Evolutionary conservation across 2,888 invertebrate species (phyloP), one percentile per base, ranked within the genome.

Genomic region (Protodeltote pygarga): DNA sequence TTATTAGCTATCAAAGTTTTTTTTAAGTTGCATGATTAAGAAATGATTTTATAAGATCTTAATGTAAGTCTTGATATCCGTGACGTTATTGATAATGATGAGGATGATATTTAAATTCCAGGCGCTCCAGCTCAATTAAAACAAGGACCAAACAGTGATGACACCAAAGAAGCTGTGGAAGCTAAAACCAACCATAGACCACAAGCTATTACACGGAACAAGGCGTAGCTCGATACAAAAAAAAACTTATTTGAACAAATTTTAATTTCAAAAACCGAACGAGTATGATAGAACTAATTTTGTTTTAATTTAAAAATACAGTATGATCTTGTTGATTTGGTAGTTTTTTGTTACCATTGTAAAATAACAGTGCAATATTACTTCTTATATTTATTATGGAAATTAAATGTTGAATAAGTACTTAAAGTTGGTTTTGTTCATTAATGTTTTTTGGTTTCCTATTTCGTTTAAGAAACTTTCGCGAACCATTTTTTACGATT

Each of bases 331-430:
- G 31, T 25, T 27, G 16, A n/a, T n/a, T 28, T 32, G 32, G 3
- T 29, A 23, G 37, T 42, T 34, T 25, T 42, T 29, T 41, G 58
- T 70, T 71, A 67, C 64, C 65, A 64, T 55, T 61, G 44, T 52
- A 41, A 58, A 66, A 54, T 39, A 59, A 47, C 34, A 38, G 48
- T 42, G 44, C 29, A 49, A 58, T 27, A 17, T 35, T 33, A 40
- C 35, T 47, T 47, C 34, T 45, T 51, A 40, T 64, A 59, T 65
- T 65, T 68, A 65, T 68, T 54, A 20, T 5, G 25, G 54, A 64
- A 54, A 65, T 42, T 37, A 54, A 63, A 52, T 52, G 42, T 54
- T 50, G 16, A 29, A 58, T 20, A 41, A 15, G 15, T 38, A n/a
- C n/a, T 6, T 14, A 17, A 9, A 2, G 8, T 6, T 1, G 6